Conservation (phyloP, 2,797 vertebrate genomes). For the Harpagifer antarcticus region DNA sequence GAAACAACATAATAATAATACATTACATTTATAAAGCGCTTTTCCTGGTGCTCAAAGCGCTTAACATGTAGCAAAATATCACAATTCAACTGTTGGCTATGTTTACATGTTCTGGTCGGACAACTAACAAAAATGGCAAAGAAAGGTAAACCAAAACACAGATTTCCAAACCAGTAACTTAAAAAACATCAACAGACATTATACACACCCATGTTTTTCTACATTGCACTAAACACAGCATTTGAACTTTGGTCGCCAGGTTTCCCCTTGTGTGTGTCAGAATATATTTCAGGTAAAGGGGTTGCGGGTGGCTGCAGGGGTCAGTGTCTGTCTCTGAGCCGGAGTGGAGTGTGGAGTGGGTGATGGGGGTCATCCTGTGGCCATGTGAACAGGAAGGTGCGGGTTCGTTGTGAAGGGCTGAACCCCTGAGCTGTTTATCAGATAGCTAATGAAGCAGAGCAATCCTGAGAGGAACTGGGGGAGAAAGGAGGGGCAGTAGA, state of each 20-base stretch:
- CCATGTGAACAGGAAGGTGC: conserved; percentile 93
- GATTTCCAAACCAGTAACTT: background rate
- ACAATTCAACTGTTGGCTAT: no score
- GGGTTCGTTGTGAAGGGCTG: conserved; percentile 84
- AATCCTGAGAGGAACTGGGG: conserved; percentile 39
- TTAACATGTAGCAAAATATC: background rate
- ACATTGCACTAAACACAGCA: background rate
- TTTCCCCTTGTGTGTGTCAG: conserved; percentile 39
- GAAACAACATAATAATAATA: no score
- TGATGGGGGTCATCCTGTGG: conserved; percentile 89
- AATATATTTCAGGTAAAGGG: conserved; percentile 57
- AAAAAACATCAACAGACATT: background rate
- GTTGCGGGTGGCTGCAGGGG: conserved; percentile 32
- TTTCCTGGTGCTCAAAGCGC: no score
- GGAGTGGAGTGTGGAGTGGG: conserved; percentile 69
- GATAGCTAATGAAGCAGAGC: conserved; percentile 92
- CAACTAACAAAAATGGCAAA: background rate
- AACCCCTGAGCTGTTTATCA: conserved; percentile 88
- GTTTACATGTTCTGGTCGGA: background rate
- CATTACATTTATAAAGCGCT: no score
- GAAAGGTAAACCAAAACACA: background rate
- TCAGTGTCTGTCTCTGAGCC: conserved; percentile 50
- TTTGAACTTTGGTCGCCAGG: conserved; percentile 31
- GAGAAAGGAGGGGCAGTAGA: conserved; percentile 8
- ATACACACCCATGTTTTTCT: conserved; percentile 17